Percentiles rank a stretch among this genome's conserved stretches.
Conservation (phyloP, 2,797 vertebrate species). For the Amphiprion clarkii region DNA sequence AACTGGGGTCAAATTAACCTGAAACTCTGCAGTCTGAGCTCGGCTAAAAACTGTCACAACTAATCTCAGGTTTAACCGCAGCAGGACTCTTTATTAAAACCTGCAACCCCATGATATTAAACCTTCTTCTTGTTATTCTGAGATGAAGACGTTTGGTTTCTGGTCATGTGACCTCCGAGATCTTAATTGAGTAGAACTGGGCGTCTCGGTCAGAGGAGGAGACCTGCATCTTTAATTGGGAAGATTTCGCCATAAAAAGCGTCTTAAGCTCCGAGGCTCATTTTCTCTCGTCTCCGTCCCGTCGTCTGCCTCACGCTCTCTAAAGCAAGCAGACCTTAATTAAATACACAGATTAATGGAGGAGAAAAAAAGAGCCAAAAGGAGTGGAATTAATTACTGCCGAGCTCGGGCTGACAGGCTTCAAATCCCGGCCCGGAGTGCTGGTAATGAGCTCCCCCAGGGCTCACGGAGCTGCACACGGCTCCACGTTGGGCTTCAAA, state of each 20-base stretch:
- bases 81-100: too few species aligned
- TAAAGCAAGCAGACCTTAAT: constrained; percentile 64
- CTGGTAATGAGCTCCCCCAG: constrained; percentile 68
- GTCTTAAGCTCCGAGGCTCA: not conserved
- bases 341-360: constrained; percentile 74
- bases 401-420: constrained; percentile 58
- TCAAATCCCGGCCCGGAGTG: constrained; percentile 59
- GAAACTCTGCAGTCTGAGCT: too few species aligned
- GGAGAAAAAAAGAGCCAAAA: constrained; percentile 53
- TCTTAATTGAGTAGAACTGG: not conserved
- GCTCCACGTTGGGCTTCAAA: constrained; percentile 26
- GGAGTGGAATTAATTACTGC: constrained; percentile 66
- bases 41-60: too few species aligned
- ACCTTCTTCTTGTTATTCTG: too few species aligned
- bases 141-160: too few species aligned
- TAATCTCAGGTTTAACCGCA: too few species aligned
- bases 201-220: too few species aligned
- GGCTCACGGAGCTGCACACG: constrained; percentile 38
- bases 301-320: constrained; percentile 4
- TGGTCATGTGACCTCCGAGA: too few species aligned
- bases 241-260: not conserved
- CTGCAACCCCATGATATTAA: too few species aligned
- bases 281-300: constrained; percentile 3
- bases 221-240: not conserved
- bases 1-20: too few species aligned